Evolutionary conservation across 2,888 invertebrate species (phyloP), one percentile per base, ranked within the genome.

Genomic region (Eumacrocentrus americanus): DNA sequence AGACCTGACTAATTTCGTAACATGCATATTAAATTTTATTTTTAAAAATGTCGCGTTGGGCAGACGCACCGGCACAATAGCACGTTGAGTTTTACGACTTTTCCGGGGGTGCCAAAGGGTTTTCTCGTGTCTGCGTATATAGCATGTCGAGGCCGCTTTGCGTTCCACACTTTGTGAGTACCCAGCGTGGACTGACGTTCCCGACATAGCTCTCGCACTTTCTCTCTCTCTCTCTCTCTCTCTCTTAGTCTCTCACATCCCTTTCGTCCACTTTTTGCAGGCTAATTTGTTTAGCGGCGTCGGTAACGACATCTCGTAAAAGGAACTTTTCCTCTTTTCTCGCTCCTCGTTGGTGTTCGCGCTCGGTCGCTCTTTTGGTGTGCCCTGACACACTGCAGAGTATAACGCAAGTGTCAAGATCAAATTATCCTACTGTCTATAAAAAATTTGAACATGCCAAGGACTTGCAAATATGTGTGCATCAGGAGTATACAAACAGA

Each of bases 201-300:
- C 46, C 42, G 59, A 53, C 54, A 56, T 53, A 42, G 22, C 20
- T 22, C 6, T 42, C 23, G n/a, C 47, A 22, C 40, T 48, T 2
- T 44, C 29, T 29, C 52, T 60, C 46, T 57, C n/a, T 25, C 3
- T 50, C 20, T 47, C 37, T 20, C 53, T n/a, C n/a, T n/a, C n/a
- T n/a, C n/a, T n/a, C n/a, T n/a, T 4, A 29, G 29, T 9, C 29
- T 9, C 29, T 29, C 9, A 38, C 42, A 23, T 25, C 58, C 35
- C 37, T 61, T 58, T 38, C 46, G 40, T 57, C 50, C 62, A 61
- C 68, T 70, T 73, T 73, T 70, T 69, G 69, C 63, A 50, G 63
- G 70, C 73, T 75, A 75, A 76, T 76, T 75, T 74, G 71, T 74
- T 76, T 72, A 72, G 73, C 66, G 64, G 68, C 69, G 68, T 67